phyloP scores from a whole-genome alignment of 2,797 vertebrate species.

The Myotis vivesi region DNA sequence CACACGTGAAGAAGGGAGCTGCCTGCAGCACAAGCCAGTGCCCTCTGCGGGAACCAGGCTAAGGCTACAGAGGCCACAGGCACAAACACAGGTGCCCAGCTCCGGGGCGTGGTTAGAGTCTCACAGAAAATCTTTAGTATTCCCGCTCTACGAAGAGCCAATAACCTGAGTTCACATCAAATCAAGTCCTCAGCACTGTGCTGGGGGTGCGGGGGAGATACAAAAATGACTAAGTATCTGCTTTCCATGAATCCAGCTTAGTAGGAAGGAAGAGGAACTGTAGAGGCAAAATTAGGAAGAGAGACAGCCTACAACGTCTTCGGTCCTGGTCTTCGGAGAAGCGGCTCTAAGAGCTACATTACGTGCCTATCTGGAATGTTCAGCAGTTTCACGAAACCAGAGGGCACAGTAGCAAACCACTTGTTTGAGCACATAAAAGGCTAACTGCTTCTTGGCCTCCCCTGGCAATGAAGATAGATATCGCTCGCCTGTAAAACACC shows the following conservation, averaged over 20 bases:
- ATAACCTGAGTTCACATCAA: not conserved
- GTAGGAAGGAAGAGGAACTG: not conserved
- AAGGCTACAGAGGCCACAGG: fast-evolving
- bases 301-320: not conserved
- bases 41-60: fast-evolving
- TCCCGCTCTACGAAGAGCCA: not conserved
- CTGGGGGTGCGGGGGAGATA: not conserved
- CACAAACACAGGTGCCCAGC: not conserved
- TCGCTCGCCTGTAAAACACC: not conserved
- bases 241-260: not conserved
- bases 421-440: not conserved
- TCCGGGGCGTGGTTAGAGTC: not conserved
- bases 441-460: not conserved
- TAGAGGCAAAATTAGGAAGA: not conserved
- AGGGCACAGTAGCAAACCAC: not conserved
- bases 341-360: not conserved
- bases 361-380: not conserved
- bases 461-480: not conserved
- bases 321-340: not conserved
- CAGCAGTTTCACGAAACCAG: not conserved
- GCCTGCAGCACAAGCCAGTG: not conserved
- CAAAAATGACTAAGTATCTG: not conserved
- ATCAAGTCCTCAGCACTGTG: not conserved
- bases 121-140: not conserved
- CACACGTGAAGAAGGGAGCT: fast-evolving